Evolutionary conservation across 2,888 invertebrate genomes (phyloP).

Genomic region (Epinotia brunnichana): DNA sequence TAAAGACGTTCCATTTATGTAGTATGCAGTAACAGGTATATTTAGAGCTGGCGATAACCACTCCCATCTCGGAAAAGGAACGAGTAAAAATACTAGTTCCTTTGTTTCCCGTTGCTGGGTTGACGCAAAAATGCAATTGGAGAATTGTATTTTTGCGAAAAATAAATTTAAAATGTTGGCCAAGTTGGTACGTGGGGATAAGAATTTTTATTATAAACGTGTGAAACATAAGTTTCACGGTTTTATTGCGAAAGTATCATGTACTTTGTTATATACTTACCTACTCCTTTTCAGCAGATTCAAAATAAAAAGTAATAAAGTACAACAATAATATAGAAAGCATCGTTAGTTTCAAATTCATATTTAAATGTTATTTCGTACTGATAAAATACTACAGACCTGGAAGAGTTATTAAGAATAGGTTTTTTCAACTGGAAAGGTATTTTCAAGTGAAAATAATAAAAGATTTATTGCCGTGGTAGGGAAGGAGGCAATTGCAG

Average conservation of each 20-base stretch:
- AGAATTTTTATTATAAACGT: neutral
- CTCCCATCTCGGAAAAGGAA: conserved; percentile 29
- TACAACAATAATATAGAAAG: too few relatives aligned
- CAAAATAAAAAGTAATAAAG: too few relatives aligned
- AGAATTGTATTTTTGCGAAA: conserved; percentile 19
- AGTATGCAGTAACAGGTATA: conserved; percentile 45
- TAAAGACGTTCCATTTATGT: conserved; percentile 43
- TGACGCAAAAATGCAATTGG: conserved; percentile 25
- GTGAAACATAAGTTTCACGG: neutral
- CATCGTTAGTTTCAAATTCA: too few relatives aligned
- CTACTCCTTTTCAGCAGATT: too few relatives aligned
- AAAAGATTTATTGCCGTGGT: too few relatives aligned
- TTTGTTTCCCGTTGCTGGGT: conserved; percentile 44
- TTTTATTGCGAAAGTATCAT: neutral
- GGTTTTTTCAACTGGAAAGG: too few relatives aligned
- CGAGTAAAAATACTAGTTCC: conserved; percentile 41
- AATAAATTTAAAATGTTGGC: neutral
- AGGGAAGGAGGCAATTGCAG: too few relatives aligned
- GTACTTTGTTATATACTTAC: too few relatives aligned
- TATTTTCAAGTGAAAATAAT: too few relatives aligned
- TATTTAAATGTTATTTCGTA: neutral
- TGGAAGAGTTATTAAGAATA: too few relatives aligned
- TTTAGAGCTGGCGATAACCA: conserved; percentile 43
- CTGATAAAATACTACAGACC: neutral
- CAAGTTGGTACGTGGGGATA: conserved; percentile 1